Conservation (phyloP, 2,888 invertebrate genomes). For the Parasteatoda lunata region DNA sequence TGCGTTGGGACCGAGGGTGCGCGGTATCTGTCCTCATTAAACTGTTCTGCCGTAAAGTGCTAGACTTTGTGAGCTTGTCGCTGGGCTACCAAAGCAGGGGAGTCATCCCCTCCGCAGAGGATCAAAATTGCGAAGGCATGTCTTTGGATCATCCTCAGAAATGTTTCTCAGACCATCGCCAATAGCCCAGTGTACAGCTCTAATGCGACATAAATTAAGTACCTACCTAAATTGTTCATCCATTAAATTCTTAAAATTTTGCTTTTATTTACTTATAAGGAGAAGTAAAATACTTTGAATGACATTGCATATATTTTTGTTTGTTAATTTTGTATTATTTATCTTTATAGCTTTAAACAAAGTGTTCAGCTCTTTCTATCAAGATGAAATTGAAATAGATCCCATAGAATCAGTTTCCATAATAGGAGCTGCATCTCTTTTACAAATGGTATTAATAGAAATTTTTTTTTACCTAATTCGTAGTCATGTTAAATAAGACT, state of each 20-base stretch:
- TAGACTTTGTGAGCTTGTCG: no score
- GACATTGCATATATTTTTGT: background rate
- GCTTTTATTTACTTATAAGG: background rate
- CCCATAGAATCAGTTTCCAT: constrained; percentile 81
- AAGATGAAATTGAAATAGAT: constrained; percentile 83
- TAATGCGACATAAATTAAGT: no score
- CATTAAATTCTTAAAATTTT: background rate
- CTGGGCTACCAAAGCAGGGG: no score
- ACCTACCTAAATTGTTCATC: background rate
- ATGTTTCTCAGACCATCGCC: no score
- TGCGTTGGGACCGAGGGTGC: no score
- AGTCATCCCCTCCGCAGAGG: no score
- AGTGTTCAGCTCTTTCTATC: constrained; percentile 85
- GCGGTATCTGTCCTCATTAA: no score
- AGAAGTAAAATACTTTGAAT: background rate
- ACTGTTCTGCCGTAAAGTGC: background rate
- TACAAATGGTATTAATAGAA: constrained; percentile 78
- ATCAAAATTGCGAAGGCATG: no score
- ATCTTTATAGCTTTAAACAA: constrained; percentile 79
- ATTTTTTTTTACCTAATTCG: background rate
- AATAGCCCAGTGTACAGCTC: no score
- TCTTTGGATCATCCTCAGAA: no score
- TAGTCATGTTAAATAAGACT: no score
- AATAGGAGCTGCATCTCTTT: constrained; percentile 83
- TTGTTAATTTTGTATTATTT: background rate